phyloP scores from a whole-genome alignment of 2,797 vertebrate species.

The Acanthurus lineatus region DNA sequence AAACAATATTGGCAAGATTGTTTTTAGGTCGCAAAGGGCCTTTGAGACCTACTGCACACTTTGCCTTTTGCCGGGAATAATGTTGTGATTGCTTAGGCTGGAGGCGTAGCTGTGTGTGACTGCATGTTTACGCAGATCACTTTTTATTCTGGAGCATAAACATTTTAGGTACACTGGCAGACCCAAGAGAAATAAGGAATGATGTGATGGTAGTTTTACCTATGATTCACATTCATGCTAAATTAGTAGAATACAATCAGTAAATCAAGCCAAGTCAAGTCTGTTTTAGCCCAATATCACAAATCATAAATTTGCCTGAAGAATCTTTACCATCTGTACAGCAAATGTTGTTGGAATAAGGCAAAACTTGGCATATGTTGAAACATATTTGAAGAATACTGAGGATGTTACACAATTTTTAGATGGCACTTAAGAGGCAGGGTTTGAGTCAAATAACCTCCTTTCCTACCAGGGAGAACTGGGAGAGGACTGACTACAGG shows the following conservation, averaged over 20 bases:
- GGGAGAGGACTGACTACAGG: background rate
- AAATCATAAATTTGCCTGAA: background rate
- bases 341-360: background rate
- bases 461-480: background rate
- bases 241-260: slow-evolving; percentile 23
- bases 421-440: background rate
- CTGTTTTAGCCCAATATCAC: background rate
- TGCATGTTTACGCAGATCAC: slow-evolving; percentile 58
- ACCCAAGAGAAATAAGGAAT: slow-evolving; percentile 41
- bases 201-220: slow-evolving; percentile 46
- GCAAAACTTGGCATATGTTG: background rate
- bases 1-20: slow-evolving; percentile 83
- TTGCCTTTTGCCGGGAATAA: slow-evolving; percentile 58
- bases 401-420: background rate
- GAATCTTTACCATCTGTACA: background rate
- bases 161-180: slow-evolving; percentile 43
- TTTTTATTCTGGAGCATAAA: slow-evolving; percentile 39
- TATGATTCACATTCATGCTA: slow-evolving; percentile 27
- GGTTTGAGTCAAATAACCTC: background rate
- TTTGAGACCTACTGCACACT: slow-evolving; percentile 66
- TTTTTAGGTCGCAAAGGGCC: slow-evolving; percentile 82
- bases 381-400: background rate
- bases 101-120: slow-evolving; percentile 50
- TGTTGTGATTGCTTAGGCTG: slow-evolving; percentile 61
- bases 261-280: background rate